Evolutionary conservation across 2,797 vertebrate species (phyloP).

Genomic region (Carduelis carduelis): DNA sequence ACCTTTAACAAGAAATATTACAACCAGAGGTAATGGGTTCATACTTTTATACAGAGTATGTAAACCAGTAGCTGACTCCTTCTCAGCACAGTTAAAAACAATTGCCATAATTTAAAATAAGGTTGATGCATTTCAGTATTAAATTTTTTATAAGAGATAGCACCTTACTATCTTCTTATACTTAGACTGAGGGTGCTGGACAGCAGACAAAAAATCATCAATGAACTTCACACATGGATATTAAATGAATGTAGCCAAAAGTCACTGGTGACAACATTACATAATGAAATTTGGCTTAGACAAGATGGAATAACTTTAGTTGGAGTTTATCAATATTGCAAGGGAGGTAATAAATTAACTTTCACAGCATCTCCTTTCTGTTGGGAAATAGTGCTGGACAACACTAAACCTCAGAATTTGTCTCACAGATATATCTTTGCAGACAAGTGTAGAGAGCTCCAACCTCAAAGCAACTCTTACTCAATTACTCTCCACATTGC

Average conservation of each 20-base stretch:
- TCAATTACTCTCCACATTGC: background rate
- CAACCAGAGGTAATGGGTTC: background rate
- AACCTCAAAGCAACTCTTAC: background rate
- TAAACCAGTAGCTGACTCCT: background rate
- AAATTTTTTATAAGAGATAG: background rate
- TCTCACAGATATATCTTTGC: background rate
- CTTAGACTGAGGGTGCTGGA: background rate
- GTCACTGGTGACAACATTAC: background rate
- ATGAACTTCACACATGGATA: background rate
- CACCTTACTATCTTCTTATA: background rate
- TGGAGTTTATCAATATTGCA: background rate
- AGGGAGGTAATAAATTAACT: background rate
- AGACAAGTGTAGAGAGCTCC: background rate
- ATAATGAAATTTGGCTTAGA: background rate
- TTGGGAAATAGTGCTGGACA: background rate
- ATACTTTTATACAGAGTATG: background rate
- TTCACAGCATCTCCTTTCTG: background rate
- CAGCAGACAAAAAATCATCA: background rate
- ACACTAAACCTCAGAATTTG: background rate
- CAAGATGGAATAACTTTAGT: background rate
- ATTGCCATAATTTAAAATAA: background rate
- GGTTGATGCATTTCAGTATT: background rate
- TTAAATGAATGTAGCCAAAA: background rate
- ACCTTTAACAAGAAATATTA: constrained; percentile 77
- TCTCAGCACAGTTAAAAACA: background rate